These are phyloP conservation scores for Rhinopomastus cyanomelas DNA, from an alignment of 2,113 vertebrate species.

Conservation along the genomic window DNA sequence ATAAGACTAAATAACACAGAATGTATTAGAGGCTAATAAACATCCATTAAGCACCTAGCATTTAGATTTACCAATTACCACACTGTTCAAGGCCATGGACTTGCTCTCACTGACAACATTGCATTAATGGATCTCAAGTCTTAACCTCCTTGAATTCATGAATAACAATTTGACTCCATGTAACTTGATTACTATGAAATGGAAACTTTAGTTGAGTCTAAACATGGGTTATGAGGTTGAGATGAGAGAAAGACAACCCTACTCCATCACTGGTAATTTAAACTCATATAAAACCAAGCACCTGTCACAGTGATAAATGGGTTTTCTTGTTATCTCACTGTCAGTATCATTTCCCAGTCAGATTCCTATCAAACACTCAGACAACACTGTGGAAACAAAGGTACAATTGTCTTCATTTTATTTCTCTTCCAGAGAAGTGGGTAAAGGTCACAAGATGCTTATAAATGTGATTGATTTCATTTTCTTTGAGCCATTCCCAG, in stretches of 20 bases:
- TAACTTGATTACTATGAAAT: conserved; percentile 55
- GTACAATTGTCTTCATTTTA: conserved; percentile 53
- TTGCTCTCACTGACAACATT: conserved; percentile 10
- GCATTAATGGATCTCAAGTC: conserved; percentile 47
- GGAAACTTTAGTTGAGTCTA: conserved; percentile 60
- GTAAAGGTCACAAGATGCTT: conserved; percentile 42
- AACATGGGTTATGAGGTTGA: conserved; percentile 65
- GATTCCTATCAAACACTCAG: conserved; percentile 52
- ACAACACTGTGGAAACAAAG: conserved; percentile 20
- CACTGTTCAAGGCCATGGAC: background rate
- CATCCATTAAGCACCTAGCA: conserved; percentile 31
- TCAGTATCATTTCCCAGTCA: conserved; percentile 67
- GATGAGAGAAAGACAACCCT: conserved; percentile 60
- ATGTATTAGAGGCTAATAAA: conserved; percentile 63
- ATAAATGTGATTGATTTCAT: conserved; percentile 50
- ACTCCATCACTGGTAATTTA: conserved; percentile 69
- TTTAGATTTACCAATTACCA: conserved; percentile 50
- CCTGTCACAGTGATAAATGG: conserved; percentile 69
- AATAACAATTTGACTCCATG: conserved; percentile 57
- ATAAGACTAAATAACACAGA: conserved; percentile 52
- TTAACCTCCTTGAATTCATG: conserved; percentile 52
- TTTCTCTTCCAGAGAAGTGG: conserved; percentile 28
- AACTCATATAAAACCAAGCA: conserved; percentile 54
- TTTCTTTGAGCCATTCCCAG: conserved; percentile 45
- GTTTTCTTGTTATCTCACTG: conserved; percentile 69